phyloP scores from a whole-genome alignment of 2,888 invertebrate species.

The Drosophila picticornis region DNA sequence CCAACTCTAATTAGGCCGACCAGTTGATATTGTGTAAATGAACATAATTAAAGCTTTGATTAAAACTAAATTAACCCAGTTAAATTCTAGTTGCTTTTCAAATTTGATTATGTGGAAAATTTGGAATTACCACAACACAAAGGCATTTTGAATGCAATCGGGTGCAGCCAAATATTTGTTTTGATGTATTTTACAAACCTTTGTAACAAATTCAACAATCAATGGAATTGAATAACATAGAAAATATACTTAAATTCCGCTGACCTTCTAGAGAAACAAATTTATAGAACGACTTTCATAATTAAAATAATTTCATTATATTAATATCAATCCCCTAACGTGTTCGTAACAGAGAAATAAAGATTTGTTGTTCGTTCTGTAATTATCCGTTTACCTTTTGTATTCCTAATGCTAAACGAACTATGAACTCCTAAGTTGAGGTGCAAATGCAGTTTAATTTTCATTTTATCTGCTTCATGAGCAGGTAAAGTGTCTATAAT shows the following conservation, averaged over 20 bases:
- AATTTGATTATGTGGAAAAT: neutral
- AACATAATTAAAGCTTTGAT: neutral
- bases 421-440: neutral
- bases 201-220: neutral
- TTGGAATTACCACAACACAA: neutral
- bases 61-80: neutral
- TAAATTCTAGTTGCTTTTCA: neutral
- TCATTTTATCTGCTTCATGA: neutral
- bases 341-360: neutral
- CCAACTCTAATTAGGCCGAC: neutral
- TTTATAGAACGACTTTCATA: neutral
- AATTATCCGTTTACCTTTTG: neutral
- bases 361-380: neutral
- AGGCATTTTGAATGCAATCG: neutral
- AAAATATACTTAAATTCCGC: neutral
- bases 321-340: neutral
- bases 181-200: neutral
- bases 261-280: rapidly evolving
- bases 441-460: neutral
- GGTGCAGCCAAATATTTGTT: neutral
- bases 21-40: neutral
- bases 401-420: neutral
- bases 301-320: neutral
- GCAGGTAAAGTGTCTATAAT: neutral
- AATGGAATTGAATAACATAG: neutral